Evolutionary conservation across 2,888 invertebrate species (phyloP).

Genomic region (Callosobruchus maculatus): DNA sequence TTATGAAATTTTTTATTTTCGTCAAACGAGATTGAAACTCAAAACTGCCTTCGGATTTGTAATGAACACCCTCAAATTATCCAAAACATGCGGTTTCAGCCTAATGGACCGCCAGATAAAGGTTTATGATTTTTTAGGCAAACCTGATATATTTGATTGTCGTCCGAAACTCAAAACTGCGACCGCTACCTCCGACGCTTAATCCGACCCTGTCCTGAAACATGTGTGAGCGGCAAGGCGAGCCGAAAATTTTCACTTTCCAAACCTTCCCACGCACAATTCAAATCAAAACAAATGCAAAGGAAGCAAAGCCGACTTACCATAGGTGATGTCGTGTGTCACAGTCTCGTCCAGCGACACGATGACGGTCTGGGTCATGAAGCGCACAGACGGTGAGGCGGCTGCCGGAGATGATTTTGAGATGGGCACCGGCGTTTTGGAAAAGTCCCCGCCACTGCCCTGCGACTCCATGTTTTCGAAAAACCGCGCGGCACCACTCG

Average conservation of each 20-base stretch:
- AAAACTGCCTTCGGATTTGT: too few relatives aligned
- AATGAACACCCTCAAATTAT: too few relatives aligned
- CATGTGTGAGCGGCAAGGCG: not conserved
- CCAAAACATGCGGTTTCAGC: too few relatives aligned
- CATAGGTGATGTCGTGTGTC: conserved; percentile 57
- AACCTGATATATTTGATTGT: too few relatives aligned
- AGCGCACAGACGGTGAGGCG: conserved; percentile 45
- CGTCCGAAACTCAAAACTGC: too few relatives aligned
- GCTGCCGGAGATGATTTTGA: conserved; percentile 45
- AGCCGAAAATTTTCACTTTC: not conserved
- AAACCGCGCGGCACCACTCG: conserved; percentile 27
- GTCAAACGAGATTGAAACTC: too few relatives aligned
- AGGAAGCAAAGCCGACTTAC: conserved; percentile 41
- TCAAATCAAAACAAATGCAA: not conserved
- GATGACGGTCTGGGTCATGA: conserved; percentile 47
- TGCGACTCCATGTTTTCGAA: conserved; percentile 7
- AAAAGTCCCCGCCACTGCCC: conserved; percentile 28
- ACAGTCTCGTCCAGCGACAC: conserved; percentile 51
- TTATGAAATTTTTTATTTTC: too few relatives aligned
- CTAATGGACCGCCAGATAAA: too few relatives aligned
- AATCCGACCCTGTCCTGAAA: not conserved
- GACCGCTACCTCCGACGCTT: too few relatives aligned
- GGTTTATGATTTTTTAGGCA: too few relatives aligned
- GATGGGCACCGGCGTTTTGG: conserved; percentile 46
- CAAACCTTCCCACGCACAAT: not conserved